Evolutionary conservation across 2,113 vertebrate genomes (phyloP), one percentile per base, ranked within the genome.

Genomic region (Odocoileus hemionus): DNA sequence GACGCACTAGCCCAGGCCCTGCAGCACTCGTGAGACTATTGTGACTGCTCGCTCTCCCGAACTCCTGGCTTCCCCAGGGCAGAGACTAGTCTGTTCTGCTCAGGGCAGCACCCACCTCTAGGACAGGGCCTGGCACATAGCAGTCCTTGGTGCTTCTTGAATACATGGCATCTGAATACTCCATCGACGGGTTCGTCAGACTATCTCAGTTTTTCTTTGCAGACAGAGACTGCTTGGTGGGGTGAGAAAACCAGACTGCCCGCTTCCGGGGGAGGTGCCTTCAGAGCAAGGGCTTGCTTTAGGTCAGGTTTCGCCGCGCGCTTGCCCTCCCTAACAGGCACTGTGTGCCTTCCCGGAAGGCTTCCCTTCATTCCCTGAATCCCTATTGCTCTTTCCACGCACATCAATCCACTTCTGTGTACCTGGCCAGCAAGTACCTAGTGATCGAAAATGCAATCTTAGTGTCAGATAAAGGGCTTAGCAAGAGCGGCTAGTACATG

Each of bases 401-500:
- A 36, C 19, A 55, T 33, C 47, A 15, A 1, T 52, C 86, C 14
- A 7, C 19, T 6, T 67, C 83, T 15, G 1, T 28, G 21, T 43
- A 36, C 8, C 86, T 54, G 45, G 52, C 54, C 58, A 47, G 60
- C 43, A 14, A 5, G 7, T 12, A 10, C n/a, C 2, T 1, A 30
- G 74, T 21, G 43, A 90, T 8, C 64, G 8, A 23, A 57, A 47
- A 7, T 14, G 36, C 10, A 21, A 2, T 25, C 78, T 43, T 1
- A 5, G 26, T 9, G 11, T 50, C 30, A 23, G 14, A 45, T 4
- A 50, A n/a, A 83, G 55, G 36, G 50, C 3, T 58, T 50, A 16
- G n/a, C 39, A 58, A 54, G 30, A 54, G 61, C 5, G 33, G 1
- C 11, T 8, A 11, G 9, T 16, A 8, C 1, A 0, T 1, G 26